These are phyloP conservation scores for Columba livia DNA, from an alignment of 2,113 vertebrate species.

Conservation along the genomic window DNA sequence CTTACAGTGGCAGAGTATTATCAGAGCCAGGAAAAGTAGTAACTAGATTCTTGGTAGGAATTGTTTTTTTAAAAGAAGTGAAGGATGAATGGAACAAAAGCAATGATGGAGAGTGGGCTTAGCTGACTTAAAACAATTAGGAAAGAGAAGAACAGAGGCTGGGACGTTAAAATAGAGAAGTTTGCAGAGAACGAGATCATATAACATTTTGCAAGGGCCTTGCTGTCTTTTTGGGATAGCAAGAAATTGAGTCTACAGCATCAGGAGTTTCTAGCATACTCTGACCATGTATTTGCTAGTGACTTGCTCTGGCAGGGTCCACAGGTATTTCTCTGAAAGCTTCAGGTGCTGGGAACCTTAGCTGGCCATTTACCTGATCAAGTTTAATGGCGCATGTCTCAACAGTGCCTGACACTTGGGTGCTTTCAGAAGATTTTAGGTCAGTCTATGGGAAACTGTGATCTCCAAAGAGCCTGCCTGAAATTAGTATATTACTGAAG, in stretches of 20 bases:
- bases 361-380: neutral
- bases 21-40: neutral
- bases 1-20: neutral
- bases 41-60: neutral
- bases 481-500: constrained; percentile 1
- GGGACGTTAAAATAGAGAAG: neutral
- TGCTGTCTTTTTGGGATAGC: neutral
- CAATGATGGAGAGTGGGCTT: neutral
- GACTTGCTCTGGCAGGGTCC: neutral
- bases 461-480: neutral
- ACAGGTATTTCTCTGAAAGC: neutral
- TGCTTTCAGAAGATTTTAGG: neutral
- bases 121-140: neutral
- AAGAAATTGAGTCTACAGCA: neutral
- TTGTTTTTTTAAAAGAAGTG: neutral
- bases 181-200: neutral
- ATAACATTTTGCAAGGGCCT: neutral
- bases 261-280: neutral
- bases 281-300: neutral
- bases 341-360: neutral
- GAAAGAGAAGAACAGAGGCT: neutral
- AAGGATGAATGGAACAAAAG: neutral
- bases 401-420: neutral
- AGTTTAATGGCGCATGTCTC: neutral
- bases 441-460: neutral